phyloP scores from a whole-genome alignment of 2,888 invertebrate species.

The Operophtera brumata region DNA sequence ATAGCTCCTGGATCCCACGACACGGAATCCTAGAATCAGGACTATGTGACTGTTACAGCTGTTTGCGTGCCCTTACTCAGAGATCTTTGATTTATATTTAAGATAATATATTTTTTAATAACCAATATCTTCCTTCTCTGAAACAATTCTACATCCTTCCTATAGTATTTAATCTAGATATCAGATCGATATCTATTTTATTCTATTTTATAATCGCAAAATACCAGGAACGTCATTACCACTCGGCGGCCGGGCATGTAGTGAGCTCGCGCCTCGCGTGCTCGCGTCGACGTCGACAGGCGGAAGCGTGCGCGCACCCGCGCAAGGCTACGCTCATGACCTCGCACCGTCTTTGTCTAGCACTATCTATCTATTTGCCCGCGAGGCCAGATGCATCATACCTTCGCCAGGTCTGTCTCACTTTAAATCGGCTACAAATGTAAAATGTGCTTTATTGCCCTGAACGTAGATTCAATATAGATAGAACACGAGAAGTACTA shows the following conservation, averaged over 20 bases:
- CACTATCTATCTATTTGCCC: conserved; percentile 77
- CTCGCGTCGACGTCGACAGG: conserved; percentile 69
- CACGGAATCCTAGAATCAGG: no score
- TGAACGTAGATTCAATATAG: not conserved
- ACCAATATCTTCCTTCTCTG: not conserved
- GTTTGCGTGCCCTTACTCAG: no score
- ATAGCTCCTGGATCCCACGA: no score
- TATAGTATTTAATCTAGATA: not conserved
- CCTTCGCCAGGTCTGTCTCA: conserved; percentile 46
- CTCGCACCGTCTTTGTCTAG: conserved; percentile 80
- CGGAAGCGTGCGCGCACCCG: conserved; percentile 76
- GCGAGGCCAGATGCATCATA: conserved; percentile 79
- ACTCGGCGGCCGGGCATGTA: conserved; percentile 49
- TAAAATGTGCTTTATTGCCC: conserved; percentile 1
- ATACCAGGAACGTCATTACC: conserved; percentile 39
- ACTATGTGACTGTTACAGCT: no score
- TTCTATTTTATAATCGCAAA: conserved; percentile 10
- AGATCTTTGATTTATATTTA: conserved; percentile 1
- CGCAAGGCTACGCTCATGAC: conserved; percentile 80
- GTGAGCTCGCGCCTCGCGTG: conserved; percentile 50
- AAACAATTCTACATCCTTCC: not conserved
- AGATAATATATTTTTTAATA: not conserved
- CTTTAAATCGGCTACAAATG: conserved; percentile 4
- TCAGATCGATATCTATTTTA: conserved; percentile 11
- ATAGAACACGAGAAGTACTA: not conserved